Conservation (phyloP, 2,888 invertebrate species). For the Drosophila cracens region DNA sequence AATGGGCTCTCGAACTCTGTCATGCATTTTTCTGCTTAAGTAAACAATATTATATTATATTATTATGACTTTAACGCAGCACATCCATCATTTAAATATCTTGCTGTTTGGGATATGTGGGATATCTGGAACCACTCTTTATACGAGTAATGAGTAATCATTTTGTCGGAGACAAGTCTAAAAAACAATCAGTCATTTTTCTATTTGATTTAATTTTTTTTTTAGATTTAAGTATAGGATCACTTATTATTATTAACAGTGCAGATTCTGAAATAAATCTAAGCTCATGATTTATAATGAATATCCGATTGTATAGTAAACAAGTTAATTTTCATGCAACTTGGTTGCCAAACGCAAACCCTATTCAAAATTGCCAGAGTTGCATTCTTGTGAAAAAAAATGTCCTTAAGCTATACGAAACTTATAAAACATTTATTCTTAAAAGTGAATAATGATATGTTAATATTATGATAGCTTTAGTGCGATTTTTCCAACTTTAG, state of each 20-base stretch:
- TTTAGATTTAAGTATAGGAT: not conserved
- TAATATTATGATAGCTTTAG: not conserved
- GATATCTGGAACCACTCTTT: not conserved
- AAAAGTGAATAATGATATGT: not conserved
- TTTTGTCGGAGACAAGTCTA: not conserved
- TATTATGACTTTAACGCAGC: not conserved
- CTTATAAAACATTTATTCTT: not conserved
- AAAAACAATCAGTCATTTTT: not conserved
- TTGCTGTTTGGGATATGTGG: not conserved
- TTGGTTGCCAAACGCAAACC: too few relatives aligned
- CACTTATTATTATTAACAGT: too few relatives aligned
- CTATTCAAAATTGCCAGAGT: not conserved
- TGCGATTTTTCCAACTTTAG: not conserved
- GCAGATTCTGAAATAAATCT: too few relatives aligned
- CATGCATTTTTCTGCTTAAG: not conserved
- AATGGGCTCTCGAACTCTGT: not conserved
- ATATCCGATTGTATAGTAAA: too few relatives aligned
- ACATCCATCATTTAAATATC: not conserved
- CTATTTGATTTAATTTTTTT: not conserved
- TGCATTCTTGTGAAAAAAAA: not conserved
- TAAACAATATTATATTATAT: constrained; percentile 4
- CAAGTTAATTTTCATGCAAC: too few relatives aligned
- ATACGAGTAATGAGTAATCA: not conserved
- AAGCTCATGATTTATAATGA: too few relatives aligned
- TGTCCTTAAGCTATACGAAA: not conserved